Base-by-base conservation (phyloP, 2,113 vertebrate species). In the Osmerus mordax region DNA sequence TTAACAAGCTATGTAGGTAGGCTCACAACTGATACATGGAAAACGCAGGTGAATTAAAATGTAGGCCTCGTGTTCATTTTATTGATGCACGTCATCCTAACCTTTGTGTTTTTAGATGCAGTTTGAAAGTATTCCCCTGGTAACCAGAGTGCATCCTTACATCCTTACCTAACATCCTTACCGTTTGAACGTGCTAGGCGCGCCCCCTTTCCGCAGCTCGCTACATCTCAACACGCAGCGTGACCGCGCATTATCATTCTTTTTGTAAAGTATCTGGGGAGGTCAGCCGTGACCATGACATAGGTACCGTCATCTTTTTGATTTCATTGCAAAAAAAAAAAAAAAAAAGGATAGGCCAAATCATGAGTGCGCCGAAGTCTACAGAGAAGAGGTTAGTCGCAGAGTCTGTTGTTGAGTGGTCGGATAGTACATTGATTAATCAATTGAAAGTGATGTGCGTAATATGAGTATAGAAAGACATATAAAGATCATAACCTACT, bases 371-470 rank as follows among this genome's bases (percentile, higher is more conserved):
- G 12, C 73, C 69, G 7, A 72, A 73, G 62, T 29, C 78, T 0
- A 72, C 74, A 52, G 84, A 86, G 21, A 89, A 77, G 80, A 88
- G 87, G 88, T 88, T 7, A 67, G 87, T 84, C 59, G 6, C 0
- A 2, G 4, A 7, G 15, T 61, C 16, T n/a, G 19, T 19, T 28
- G 29, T 19, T 28, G 29, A 65, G 32, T 12, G 29, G 6, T 16
- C 18, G 32, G 63, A 18, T 3, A 19, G 4, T 4, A 68, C 9
- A 69, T 32, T 36, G 21, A 18, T 12, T 59, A 58, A 58, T 32
- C 3, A 4, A n/a, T 21, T 15, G 9, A 47, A 16, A 14, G 32
- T 23, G 18, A 56, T 41, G 53, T 69, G 32, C 4, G 41, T 47
- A 47, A 47, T 47, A 12, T 9, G 9, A 47, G 41, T 47, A 41